These are phyloP conservation scores for Distichodus sexfasciatus DNA, from an alignment of 2,797 vertebrate genomes.

Conservation along the genomic window DNA sequence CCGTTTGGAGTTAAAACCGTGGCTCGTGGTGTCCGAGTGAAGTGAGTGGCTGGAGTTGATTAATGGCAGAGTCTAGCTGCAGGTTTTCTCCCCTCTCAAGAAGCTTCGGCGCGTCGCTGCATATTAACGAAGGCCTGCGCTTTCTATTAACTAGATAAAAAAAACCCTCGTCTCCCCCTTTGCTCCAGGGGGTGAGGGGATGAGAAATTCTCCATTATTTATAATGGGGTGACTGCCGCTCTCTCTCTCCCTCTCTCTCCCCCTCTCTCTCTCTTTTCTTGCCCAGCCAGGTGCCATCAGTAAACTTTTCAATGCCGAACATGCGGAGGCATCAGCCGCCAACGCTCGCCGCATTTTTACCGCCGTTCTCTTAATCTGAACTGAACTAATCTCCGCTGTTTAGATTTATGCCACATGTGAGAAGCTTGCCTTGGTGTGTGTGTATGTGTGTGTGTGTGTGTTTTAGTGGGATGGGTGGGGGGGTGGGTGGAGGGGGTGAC, in stretches of 20 bases:
- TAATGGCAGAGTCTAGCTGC: conserved; percentile 98
- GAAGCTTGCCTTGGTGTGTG: not conserved
- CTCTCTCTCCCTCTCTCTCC: conserved; percentile 56
- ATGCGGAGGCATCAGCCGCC: conserved; percentile 71
- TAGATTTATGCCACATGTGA: conserved; percentile 63
- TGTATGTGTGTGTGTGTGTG: not conserved
- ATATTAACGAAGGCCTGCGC: conserved; percentile 99
- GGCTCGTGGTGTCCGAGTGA: conserved; percentile 97
- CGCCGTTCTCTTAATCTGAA: conserved; percentile 63
- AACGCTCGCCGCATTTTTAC: conserved; percentile 69
- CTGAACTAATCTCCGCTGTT: conserved; percentile 72
- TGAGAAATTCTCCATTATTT: conserved; percentile 97
- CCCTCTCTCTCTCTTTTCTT: conserved; percentile 76
- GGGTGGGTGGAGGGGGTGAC: too few species aligned
- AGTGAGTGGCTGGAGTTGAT: conserved; percentile 99
- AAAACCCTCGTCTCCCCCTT: conserved; percentile 90
- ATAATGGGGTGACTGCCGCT: conserved; percentile 83
- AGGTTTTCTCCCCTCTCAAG: conserved; percentile 80
- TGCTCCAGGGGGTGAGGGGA: conserved; percentile 96
- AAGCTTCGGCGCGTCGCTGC: conserved; percentile 92
- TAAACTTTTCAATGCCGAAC: conserved; percentile 84
- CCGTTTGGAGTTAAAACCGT: conserved; percentile 99
- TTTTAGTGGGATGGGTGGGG: not conserved
- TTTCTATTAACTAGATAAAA: conserved; percentile 99
- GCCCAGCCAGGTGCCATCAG: conserved; percentile 90